Base-by-base conservation (phyloP, 2,797 vertebrate species). In the Pseudopleuronectes americanus region DNA sequence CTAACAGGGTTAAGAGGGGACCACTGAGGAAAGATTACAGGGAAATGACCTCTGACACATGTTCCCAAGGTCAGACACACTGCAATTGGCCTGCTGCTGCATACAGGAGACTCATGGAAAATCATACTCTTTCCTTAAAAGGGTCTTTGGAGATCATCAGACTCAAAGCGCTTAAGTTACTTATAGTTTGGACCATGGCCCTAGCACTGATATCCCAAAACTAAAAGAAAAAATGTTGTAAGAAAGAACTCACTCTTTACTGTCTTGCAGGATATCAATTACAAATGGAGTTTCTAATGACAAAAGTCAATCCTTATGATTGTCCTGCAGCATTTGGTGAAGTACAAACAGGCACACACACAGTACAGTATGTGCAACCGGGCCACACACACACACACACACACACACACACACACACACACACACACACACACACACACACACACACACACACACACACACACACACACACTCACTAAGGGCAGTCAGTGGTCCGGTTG, bases 401-500 rank as follows among this genome's bases (percentile, higher is more conserved):
- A 67, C 52, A 80, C 36, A 38, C 36, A 38, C 36, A 14, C 57
- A 76, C 63, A 76, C 52, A 48, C 45, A 48, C 45, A 48, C 45
- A 48, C 16, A 48, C 45, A 48, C 33, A 36, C 33, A 38, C 8
- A 38, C 36, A 38, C 33, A 36, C 47, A 48, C 47, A 48, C 47
- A 48, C 4, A 48, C 47, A 48, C 36, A 38, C 36, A 68, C 54
- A 80, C 36, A 38, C 36, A 38, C 9, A 38, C 57, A 76, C 63
- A 76, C 52, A 67, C 52, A 80, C 36, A 38, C 36, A 38, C 36
- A 14, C 57, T 75, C 63, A 76, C 52, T 58, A 24, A 75, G 48
- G 58, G 71, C 65, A 77, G 85, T 71, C 85, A 80, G 68, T 69
- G 53, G 83, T 61, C 73, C 79, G 78, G 70, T 71, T 87, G 79